phyloP scores from a whole-genome alignment of 2,113 vertebrate species.

The Spermophilus dauricus region DNA sequence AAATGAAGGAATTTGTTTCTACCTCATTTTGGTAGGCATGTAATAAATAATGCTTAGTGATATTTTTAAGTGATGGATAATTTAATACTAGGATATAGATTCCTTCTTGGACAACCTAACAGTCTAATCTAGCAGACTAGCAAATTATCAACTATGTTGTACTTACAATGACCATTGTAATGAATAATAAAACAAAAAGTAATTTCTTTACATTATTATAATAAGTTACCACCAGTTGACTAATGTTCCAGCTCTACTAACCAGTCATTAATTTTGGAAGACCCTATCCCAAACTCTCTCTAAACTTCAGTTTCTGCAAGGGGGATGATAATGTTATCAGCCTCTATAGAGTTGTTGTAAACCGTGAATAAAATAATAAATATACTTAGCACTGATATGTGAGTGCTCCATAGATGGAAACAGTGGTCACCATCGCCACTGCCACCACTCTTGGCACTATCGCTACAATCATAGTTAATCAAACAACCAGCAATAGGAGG shows the following conservation, averaged over 20 bases:
- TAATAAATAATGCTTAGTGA: neutral
- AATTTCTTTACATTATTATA: neutral
- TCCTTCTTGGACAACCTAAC: neutral
- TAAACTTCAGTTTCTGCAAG: neutral
- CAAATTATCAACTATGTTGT: neutral
- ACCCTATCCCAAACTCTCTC: neutral
- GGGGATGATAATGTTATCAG: neutral
- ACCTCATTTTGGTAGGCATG: neutral
- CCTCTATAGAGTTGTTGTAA: neutral
- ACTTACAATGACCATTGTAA: neutral
- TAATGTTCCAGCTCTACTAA: neutral
- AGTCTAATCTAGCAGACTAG: neutral
- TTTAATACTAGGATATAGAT: slow-evolving; percentile 23
- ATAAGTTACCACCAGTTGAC: neutral
- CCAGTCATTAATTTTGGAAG: slow-evolving; percentile 37
- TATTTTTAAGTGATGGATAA: slow-evolving; percentile 40
- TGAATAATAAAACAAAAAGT: neutral
- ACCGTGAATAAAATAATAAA: neutral
- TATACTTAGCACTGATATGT: neutral
- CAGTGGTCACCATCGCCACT: neutral
- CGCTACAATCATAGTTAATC: neutral
- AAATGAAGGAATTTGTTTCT: neutral
- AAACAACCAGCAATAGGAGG: neutral
- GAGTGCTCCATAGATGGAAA: neutral
- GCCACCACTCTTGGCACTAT: neutral